Evolutionary conservation across 2,888 invertebrate species (phyloP).

Genomic region (Drosophila recens): DNA sequence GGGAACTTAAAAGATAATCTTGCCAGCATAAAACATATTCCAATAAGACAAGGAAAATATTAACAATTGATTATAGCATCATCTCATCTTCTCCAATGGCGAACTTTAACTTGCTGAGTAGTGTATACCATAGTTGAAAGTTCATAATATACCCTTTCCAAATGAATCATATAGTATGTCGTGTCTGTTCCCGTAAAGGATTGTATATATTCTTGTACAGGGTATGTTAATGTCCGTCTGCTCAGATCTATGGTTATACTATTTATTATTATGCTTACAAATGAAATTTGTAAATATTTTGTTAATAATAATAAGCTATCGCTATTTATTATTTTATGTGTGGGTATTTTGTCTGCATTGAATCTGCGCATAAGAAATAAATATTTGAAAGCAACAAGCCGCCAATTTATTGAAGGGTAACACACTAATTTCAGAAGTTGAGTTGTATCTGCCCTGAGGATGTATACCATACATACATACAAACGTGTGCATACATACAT

Average conservation of each 20-base stretch:
- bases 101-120: no score
- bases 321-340: constrained; percentile 64
- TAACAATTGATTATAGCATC: no score
- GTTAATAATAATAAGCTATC: constrained; percentile 32
- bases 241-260: background rate
- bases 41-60: no score
- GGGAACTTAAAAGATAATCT: no score
- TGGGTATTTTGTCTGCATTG: constrained; percentile 60
- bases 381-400: constrained; percentile 81
- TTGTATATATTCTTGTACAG: background rate
- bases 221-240: background rate
- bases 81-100: no score
- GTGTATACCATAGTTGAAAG: no score
- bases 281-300: constrained; percentile 16
- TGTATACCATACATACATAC: constrained; percentile 27
- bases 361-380: constrained; percentile 78
- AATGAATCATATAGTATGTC: background rate
- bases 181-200: background rate
- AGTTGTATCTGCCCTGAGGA: constrained; percentile 81
- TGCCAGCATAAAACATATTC: no score
- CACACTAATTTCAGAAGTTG: constrained; percentile 83
- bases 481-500: constrained; percentile 2
- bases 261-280: background rate
- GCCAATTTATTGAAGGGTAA: constrained; percentile 83
- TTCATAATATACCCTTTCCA: no score